phyloP scores from a whole-genome alignment of 2,797 vertebrate species.

The Chelon labrosus region DNA sequence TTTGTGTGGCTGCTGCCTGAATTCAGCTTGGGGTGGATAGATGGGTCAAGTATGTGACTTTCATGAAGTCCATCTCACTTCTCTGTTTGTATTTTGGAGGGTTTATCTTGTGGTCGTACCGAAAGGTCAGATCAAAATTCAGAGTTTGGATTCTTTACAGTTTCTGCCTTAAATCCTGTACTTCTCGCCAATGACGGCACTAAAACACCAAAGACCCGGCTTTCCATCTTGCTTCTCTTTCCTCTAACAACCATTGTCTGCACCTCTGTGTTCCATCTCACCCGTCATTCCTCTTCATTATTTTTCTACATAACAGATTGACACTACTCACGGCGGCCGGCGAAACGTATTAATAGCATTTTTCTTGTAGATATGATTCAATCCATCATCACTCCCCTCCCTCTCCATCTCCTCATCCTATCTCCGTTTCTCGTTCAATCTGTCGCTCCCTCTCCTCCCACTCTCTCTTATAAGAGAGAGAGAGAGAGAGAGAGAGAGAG shows the following conservation, averaged over 20 bases:
- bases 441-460: constrained; percentile 72
- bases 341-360: constrained; percentile 71
- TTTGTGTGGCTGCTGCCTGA: too few relatives aligned
- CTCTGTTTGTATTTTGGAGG: too few relatives aligned
- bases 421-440: constrained; percentile 69
- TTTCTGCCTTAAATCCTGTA: not conserved
- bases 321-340: constrained; percentile 75
- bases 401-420: constrained; percentile 46
- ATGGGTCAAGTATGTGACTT: not conserved
- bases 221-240: constrained; percentile 12
- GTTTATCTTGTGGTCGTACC: too few relatives aligned
- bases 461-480: constrained; percentile 77
- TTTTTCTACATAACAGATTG: constrained; percentile 62
- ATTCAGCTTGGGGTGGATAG: not conserved
- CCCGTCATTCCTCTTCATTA: constrained; percentile 47
- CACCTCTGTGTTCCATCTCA: constrained; percentile 5
- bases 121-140: too few relatives aligned
- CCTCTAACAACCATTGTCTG: constrained; percentile 10
- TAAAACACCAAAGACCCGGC: constrained; percentile 8
- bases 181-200: not conserved
- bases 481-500: constrained; percentile 73
- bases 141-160: too few relatives aligned
- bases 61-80: not conserved
- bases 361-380: constrained; percentile 70
- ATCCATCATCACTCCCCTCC: constrained; percentile 85